Conservation (phyloP, 2,888 invertebrate genomes). For the Trissonchulus latispiculum region DNA sequence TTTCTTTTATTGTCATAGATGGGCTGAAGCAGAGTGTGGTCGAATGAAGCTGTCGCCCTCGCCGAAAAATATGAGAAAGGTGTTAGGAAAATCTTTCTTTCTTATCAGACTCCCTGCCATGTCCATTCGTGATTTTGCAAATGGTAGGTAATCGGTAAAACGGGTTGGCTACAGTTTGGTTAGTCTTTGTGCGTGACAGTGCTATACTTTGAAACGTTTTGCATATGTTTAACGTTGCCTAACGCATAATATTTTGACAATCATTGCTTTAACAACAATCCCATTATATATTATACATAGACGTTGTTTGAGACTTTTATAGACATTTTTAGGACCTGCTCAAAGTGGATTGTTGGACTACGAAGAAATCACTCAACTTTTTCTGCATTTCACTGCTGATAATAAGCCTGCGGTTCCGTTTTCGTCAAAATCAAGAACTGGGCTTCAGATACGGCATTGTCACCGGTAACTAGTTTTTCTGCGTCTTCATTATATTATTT, state of each 20-base stretch:
- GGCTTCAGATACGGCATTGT: conserved; percentile 82
- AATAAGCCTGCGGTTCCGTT: conserved; percentile 72
- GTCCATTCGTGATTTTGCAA: conserved; percentile 84
- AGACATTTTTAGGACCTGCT: conserved; percentile 18
- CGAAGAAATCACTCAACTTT: conserved; percentile 78
- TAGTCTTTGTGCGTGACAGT: too few species aligned
- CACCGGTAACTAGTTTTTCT: conserved; percentile 55
- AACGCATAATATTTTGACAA: background rate
- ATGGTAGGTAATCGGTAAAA: conserved; percentile 47
- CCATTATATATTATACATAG: background rate
- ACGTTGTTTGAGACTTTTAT: background rate
- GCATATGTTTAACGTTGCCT: background rate
- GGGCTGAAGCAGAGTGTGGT: conserved; percentile 81
- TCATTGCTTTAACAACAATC: conserved; percentile 49
- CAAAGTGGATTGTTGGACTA: background rate
- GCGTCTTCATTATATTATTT: too few species aligned
- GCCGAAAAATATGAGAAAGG: conserved; percentile 56
- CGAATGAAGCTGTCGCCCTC: conserved; percentile 70
- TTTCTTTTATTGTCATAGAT: too few species aligned
- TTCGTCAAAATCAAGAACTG: conserved; percentile 68
- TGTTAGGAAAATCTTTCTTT: conserved; percentile 60
- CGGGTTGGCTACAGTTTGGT: background rate
- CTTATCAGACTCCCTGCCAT: conserved; percentile 85
- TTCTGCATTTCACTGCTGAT: conserved; percentile 82
- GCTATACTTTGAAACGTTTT: background rate